Conservation (phyloP, 2,888 invertebrate species). For the Aspidapion aeneum region DNA sequence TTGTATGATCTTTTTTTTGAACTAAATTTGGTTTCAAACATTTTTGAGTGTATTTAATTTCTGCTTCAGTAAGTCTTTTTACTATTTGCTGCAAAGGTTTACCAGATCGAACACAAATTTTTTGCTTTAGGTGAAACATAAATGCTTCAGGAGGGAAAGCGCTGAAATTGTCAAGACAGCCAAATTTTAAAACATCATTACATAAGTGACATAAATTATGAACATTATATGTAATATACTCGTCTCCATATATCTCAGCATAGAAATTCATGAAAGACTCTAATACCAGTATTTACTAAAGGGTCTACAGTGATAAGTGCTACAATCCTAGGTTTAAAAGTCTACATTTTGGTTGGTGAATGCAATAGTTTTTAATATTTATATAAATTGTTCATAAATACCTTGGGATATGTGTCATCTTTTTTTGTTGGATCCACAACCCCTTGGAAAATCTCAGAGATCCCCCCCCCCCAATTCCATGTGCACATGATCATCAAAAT, state of each 20-base stretch:
- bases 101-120: slow-evolving; percentile 22
- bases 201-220: slow-evolving; percentile 29
- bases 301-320: no score
- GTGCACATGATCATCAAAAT: no score
- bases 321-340: no score
- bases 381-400: no score
- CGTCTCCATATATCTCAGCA: slow-evolving; percentile 25
- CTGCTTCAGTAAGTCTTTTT: slow-evolving; percentile 16
- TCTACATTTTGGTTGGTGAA: no score
- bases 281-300: no score
- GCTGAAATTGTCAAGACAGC: slow-evolving; percentile 29
- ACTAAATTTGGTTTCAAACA: not conserved
- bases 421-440: no score
- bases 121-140: slow-evolving; percentile 23
- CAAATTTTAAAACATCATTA: slow-evolving; percentile 24
- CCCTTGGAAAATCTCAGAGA: no score
- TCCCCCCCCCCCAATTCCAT: no score
- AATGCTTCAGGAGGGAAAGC: slow-evolving; percentile 26
- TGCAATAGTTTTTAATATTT: no score
- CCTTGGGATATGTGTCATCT: no score
- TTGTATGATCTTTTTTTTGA: not conserved
- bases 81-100: slow-evolving; percentile 22
- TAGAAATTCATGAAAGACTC: slow-evolving; percentile 23
- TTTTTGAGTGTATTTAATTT: not conserved
- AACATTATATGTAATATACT: slow-evolving; percentile 28